Conservation (phyloP, 2,113 vertebrate species). For the Melanostigma gelatinosum region DNA sequence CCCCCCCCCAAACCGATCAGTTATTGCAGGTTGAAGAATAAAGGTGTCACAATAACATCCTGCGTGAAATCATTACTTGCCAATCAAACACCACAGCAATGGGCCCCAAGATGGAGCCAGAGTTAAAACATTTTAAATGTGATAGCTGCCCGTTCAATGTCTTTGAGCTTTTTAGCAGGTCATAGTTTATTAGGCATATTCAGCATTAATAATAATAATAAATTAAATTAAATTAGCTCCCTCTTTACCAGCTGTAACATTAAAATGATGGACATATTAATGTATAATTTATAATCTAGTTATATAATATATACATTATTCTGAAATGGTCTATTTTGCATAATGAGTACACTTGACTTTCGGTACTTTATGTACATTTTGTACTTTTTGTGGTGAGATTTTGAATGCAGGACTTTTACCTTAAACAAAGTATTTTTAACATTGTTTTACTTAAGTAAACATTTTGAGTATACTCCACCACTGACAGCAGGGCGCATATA, state of each 20-base stretch:
- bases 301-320: too few relatives aligned
- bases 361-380: neutral
- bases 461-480: neutral
- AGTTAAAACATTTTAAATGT: neutral
- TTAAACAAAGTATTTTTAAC: too few relatives aligned
- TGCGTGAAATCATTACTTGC: neutral
- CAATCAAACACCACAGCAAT: neutral
- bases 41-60: neutral
- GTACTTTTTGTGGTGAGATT: neutral
- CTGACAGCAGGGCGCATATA: neutral
- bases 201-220: too few relatives aligned
- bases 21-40: neutral
- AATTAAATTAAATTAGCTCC: neutral
- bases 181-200: neutral
- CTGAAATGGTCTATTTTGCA: too few relatives aligned
- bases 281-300: neutral
- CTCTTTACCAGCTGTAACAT: neutral
- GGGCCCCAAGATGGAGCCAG: slow-evolving; percentile 4
- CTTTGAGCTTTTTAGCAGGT: neutral
- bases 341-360: too few relatives aligned
- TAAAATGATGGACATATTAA: neutral
- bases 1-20: neutral
- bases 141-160: too few relatives aligned
- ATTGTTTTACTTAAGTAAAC: neutral
- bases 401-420: neutral